Evolutionary conservation across 2,888 invertebrate species (phyloP), one percentile per base, ranked within the genome.

Genomic region (Odontothrips loti): DNA sequence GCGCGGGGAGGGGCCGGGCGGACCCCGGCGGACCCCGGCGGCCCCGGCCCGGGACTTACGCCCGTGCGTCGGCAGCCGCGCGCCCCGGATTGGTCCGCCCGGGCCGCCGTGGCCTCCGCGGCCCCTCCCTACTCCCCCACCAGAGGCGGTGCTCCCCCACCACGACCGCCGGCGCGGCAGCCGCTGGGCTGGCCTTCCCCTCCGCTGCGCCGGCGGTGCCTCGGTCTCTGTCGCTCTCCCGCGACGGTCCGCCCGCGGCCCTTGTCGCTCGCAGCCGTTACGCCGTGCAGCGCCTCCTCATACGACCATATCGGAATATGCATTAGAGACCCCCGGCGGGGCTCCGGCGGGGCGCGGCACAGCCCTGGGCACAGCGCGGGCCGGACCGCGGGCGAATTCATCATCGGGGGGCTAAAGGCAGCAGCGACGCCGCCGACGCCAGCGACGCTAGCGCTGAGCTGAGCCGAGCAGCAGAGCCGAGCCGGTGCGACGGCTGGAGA

Each of bases 1-100:
- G 68, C 68, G 68, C 27, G 68, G 12, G 68, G 34, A n/a, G 68
- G 27, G 68, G 68, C 68, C 68, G n/a, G n/a, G n/a, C n/a, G n/a
- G n/a, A n/a, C n/a, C 58, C 58, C 34, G 34, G 6, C 34, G 3
- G 34, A 2, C 34, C 34, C 34, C 34, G 34, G 34, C 34, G 10
- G 51, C 15, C 48, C n/a, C n/a, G n/a, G n/a, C n/a, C n/a, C n/a
- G 58, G 58, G 20, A 58, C 58, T 58, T 58, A 58, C 20, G 58
- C 58, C 58, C 58, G 20, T 20, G 23, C 27, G 68, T 12, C 23
- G 27, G 23, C 20, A 8, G 68, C 10, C 23, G 68, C 68, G 10
- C 11, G 68, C 23, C 1, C 12, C 27, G 68, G 68, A 27, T 75
- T 75, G 68, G 23, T 23, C 23, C 27, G 23, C 23, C 27, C 27